phyloP scores from a whole-genome alignment of 2,888 invertebrate genomes.

The Frankliniella intonsa region DNA sequence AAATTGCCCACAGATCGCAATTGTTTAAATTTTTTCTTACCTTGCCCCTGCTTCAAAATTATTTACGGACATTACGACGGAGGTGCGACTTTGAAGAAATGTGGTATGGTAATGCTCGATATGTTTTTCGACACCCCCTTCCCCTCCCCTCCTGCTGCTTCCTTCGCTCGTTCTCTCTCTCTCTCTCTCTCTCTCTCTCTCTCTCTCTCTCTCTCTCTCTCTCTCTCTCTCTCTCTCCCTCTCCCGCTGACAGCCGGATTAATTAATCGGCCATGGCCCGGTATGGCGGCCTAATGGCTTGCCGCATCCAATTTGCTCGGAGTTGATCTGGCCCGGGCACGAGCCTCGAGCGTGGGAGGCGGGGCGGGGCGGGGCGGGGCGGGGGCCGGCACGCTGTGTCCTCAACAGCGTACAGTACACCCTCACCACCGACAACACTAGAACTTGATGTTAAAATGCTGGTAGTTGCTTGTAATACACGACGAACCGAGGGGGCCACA shows the following conservation, averaged over 20 bases:
- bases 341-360: background rate
- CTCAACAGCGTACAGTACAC: too few species aligned
- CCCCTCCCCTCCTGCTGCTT: slow-evolving; percentile 29
- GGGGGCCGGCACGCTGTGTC: background rate
- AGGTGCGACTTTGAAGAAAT: too few species aligned
- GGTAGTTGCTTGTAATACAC: too few species aligned
- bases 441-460: too few species aligned
- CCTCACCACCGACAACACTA: too few species aligned
- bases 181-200: background rate
- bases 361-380: background rate
- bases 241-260: background rate
- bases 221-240: background rate
- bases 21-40: too few species aligned
- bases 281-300: background rate
- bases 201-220: background rate
- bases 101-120: background rate
- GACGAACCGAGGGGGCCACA: too few species aligned
- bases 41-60: too few species aligned
- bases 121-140: slow-evolving; percentile 33
- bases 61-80: too few species aligned
- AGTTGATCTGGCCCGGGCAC: background rate
- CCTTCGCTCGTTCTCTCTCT: slow-evolving; percentile 5
- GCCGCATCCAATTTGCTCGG: slow-evolving; percentile 9
- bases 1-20: too few species aligned
- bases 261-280: background rate